These are phyloP conservation scores for Pitangus sulphuratus DNA, from an alignment of 2,797 vertebrate genomes.

Conservation along the genomic window DNA sequence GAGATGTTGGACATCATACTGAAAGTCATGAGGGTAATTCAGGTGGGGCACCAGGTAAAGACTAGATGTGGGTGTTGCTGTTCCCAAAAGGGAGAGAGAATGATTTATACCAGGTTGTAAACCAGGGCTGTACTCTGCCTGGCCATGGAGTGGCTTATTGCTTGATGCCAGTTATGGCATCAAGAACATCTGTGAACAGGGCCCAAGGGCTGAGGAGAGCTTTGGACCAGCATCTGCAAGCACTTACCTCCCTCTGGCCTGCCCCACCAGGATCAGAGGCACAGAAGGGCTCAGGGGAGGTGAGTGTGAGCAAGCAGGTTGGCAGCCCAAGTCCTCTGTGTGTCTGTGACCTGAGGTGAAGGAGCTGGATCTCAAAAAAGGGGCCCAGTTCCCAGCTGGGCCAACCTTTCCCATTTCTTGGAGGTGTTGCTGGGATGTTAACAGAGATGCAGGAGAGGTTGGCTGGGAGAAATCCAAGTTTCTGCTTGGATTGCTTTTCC, in stretches of 20 bases:
- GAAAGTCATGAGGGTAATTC: background rate
- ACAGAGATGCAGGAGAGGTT: background rate
- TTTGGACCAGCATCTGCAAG: background rate
- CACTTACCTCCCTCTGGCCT: background rate
- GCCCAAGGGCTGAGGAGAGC: background rate
- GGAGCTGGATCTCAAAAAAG: background rate
- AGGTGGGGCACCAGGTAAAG: background rate
- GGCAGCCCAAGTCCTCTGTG: accelerated
- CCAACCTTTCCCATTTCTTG: background rate
- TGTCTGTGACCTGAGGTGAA: background rate
- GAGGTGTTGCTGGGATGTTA: background rate
- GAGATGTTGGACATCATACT: background rate
- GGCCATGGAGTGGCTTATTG: background rate
- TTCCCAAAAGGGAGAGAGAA: background rate
- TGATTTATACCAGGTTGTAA: background rate
- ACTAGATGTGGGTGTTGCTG: background rate
- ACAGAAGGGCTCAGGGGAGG: background rate
- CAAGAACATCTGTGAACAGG: background rate
- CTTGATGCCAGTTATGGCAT: background rate
- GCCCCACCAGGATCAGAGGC: background rate
- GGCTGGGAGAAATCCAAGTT: background rate
- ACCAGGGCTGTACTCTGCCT: background rate
- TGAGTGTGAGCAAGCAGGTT: accelerated
- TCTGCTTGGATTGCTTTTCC: background rate
- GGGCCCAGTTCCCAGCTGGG: background rate